A percentile compares a stretch with the other conserved stretches of the same genome.
phyloP scores from a whole-genome alignment of 2,113 vertebrate genomes.

The Haemorhous mexicanus region DNA sequence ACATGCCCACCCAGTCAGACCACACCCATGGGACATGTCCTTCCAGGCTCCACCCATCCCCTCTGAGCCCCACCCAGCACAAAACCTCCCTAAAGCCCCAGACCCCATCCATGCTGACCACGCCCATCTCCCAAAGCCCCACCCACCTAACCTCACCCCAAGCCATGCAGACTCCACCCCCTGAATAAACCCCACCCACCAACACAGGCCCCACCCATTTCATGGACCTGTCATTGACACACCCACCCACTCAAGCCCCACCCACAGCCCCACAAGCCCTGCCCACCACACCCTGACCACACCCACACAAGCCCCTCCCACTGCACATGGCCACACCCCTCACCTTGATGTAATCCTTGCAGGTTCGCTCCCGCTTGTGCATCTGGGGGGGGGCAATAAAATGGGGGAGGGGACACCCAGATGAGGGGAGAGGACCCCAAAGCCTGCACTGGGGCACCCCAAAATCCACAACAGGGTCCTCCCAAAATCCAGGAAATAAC shows the following conservation, averaged over 20 bases:
- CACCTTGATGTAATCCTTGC: not conserved
- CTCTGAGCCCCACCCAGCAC: not conserved
- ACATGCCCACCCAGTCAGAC: not conserved
- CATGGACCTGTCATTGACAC: too few relatives aligned
- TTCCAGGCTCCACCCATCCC: not conserved
- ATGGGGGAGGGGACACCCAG: too few relatives aligned
- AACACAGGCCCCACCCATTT: not conserved
- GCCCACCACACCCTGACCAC: too few relatives aligned
- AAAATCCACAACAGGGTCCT: not conserved
- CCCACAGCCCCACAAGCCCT: too few relatives aligned
- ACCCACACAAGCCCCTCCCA: not conserved
- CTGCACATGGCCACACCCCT: accelerated
- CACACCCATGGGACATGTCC: not conserved
- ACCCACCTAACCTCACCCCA: not conserved
- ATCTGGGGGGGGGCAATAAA: not conserved
- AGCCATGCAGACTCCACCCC: not conserved
- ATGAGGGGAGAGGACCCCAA: not conserved
- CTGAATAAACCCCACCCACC: not conserved
- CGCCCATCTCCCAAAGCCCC: not conserved
- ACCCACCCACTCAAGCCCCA: not conserved
- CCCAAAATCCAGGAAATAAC: not conserved
- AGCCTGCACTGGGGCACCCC: too few relatives aligned
- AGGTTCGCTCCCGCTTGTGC: not conserved
- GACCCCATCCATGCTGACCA: not conserved
- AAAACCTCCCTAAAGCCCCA: not conserved